Evolutionary conservation across 2,797 vertebrate genomes (phyloP).

Genomic region (Hozukius guyotensis): DNA sequence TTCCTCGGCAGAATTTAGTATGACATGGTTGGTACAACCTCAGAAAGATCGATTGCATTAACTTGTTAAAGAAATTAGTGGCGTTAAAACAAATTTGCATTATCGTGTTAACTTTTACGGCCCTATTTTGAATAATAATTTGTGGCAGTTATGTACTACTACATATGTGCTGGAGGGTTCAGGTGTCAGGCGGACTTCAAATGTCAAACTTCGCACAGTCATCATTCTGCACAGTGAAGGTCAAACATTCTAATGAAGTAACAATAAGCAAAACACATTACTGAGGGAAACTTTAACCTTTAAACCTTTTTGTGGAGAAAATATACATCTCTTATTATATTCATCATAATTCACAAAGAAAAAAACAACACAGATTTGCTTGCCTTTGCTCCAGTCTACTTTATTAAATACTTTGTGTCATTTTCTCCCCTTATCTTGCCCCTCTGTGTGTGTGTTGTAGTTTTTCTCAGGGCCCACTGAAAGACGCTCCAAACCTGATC

Average conservation of each 20-base stretch:
- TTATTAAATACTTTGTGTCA: not conserved
- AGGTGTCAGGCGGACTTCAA: not conserved
- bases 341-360: not conserved
- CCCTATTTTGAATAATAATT: not conserved
- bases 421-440: not conserved
- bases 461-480: slow-evolving; percentile 94
- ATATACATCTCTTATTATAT: not conserved
- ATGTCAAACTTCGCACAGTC: not conserved
- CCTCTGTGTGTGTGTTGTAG: slow-evolving; percentile 64
- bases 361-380: not conserved
- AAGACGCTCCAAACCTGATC: slow-evolving; percentile 96
- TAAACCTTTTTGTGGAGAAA: not conserved
- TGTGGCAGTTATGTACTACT: not conserved
- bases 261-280: not conserved
- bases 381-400: not conserved
- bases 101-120: no score
- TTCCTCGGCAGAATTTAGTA: no score
- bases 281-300: rapidly evolving
- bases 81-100: no score
- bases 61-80: no score
- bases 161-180: no score
- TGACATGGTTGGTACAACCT: no score
- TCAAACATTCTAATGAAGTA: not conserved
- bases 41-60: no score
- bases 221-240: not conserved